Conservation (phyloP, 2,888 invertebrate genomes). For the Eupeodes latifasciatus region DNA sequence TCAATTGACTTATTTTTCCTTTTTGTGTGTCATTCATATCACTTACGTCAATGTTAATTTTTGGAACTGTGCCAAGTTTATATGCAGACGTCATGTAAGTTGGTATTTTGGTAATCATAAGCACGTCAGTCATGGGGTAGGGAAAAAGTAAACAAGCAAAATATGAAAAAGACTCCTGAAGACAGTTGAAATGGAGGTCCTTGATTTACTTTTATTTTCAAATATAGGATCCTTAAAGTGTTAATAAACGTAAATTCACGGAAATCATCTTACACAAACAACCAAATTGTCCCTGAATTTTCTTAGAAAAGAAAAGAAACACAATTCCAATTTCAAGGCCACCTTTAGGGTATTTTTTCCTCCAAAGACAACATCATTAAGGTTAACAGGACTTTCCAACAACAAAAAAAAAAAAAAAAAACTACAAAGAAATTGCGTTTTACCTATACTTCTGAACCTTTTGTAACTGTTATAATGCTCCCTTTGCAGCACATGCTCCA, state of each 20-base stretch:
- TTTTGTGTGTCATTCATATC: conserved; percentile 38
- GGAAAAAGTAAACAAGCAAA: not conserved
- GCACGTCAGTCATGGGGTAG: not conserved
- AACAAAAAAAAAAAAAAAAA: not conserved
- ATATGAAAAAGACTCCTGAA: not conserved
- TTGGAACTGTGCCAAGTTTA: conserved; percentile 31
- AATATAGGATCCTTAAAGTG: too few species aligned
- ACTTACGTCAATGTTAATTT: conserved; percentile 27
- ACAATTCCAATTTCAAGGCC: conserved; percentile 21
- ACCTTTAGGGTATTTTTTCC: not conserved
- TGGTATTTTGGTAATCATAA: not conserved
- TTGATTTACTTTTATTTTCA: too few species aligned
- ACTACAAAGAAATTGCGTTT: conserved; percentile 11
- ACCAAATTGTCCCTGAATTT: too few species aligned
- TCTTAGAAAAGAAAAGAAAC: not conserved
- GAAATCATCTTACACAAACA: too few species aligned
- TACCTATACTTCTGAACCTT: too few species aligned
- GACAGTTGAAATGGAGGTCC: too few species aligned
- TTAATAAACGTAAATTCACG: too few species aligned
- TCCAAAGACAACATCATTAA: conserved; percentile 24
- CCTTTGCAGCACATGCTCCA: conserved; percentile 9
- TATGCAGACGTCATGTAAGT: not conserved
- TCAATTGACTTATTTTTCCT: conserved; percentile 23
- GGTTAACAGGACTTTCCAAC: not conserved
- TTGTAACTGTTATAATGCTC: conserved; percentile 27